Percentiles rank a stretch among this genome's conserved stretches.
phyloP scores from a whole-genome alignment of 1,140 invertebrate species.

The Macrobrachium nipponense region DNA sequence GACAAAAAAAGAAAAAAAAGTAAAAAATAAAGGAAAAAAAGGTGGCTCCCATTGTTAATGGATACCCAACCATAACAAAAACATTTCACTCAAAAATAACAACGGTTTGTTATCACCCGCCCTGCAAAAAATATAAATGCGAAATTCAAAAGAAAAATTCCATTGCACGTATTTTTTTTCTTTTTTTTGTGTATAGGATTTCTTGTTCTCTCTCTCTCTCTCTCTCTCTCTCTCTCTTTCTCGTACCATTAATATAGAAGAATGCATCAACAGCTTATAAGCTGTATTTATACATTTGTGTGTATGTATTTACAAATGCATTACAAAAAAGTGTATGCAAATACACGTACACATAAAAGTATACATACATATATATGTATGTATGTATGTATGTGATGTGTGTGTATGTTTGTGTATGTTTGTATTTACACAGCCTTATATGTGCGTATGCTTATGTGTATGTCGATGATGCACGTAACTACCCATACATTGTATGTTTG shows the following conservation, averaged over 20 bases:
- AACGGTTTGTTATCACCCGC: no score
- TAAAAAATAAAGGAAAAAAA: no score
- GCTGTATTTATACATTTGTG: not conserved
- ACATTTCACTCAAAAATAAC: no score
- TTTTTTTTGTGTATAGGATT: no score
- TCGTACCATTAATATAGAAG: not conserved
- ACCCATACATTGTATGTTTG: not conserved
- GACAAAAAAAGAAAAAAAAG: no score
- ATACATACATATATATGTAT: not conserved
- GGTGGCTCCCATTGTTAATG: no score
- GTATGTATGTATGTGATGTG: not conserved
- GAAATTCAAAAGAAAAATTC: no score
- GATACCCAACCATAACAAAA: no score
- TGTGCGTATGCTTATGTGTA: not conserved
- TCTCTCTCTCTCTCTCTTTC: not conserved
- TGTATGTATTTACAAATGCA: not conserved
- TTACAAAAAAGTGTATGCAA: not conserved
- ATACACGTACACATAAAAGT: not conserved
- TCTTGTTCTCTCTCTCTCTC: not conserved
- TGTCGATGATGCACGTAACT: not conserved
- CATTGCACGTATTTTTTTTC: no score
- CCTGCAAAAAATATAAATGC: no score
- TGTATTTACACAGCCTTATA: no score
- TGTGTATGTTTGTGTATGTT: not conserved
- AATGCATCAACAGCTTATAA: not conserved